Conservation (phyloP, 1,140 invertebrate species). For the Maniola jurtina region DNA sequence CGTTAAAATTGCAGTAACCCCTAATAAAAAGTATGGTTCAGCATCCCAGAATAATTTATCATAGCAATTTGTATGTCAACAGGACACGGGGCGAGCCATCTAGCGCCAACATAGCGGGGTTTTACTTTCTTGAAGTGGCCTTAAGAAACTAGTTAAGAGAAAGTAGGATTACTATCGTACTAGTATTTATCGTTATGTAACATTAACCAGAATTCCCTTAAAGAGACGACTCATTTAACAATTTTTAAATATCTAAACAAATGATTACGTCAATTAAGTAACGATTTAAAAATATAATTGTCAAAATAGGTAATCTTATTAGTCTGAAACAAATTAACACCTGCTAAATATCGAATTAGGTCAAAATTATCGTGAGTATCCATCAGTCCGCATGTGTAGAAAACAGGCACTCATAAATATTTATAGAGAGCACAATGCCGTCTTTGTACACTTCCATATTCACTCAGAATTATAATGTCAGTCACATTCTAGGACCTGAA, state of each 20-base stretch:
- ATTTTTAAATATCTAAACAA: neutral
- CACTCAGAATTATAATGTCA: constrained; percentile 74
- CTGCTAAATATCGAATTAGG: constrained; percentile 63
- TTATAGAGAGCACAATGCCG: constrained; percentile 67
- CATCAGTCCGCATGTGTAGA: constrained; percentile 64
- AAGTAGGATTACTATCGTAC: constrained; percentile 71
- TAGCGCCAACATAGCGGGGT: constrained; percentile 68
- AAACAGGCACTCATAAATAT: constrained; percentile 76
- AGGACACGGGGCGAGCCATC: constrained; percentile 63
- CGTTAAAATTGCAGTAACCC: constrained; percentile 24
- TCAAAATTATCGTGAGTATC: constrained; percentile 65
- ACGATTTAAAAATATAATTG: neutral
- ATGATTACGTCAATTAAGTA: neutral
- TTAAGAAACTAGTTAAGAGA: constrained; percentile 75
- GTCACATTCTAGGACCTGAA: constrained; percentile 66
- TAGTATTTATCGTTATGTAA: constrained; percentile 68
- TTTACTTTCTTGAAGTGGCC: constrained; percentile 76
- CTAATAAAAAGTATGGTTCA: constrained; percentile 23
- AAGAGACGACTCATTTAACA: neutral
- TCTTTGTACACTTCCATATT: constrained; percentile 72
- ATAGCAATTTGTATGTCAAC: constrained; percentile 72
- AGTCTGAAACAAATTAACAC: constrained; percentile 61
- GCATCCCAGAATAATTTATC: constrained; percentile 60
- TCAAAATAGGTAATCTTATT: neutral
- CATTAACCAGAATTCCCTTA: constrained; percentile 30